Base-by-base conservation (phyloP, 2,888 invertebrate species). In the Mystacides longicornis region DNA sequence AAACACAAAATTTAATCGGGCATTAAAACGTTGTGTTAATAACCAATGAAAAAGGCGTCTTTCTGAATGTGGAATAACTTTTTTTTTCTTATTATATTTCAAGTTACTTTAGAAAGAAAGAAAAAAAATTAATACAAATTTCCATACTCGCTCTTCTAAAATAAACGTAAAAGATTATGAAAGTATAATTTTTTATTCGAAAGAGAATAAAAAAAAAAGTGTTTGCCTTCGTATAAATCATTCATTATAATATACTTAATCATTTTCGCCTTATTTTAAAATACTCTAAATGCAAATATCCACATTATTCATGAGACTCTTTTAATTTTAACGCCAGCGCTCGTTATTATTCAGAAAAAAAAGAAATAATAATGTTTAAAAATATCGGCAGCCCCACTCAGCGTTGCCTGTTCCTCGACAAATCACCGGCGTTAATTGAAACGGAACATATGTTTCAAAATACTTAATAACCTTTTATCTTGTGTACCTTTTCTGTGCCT, bases 281-380 rank as follows among this genome's bases (percentile, higher is more conserved):
- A 37, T 37, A 37, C 37, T 37, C 37, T 37, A 37, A 37, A 37
- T 37, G 37, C 37, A 37, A 37, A 37, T 37, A 37, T 14, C 37
- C 37, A 7, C 37, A 37, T 37, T 37, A 37, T 37, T 37, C 14
- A 37, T 37, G 37, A 16, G 37, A 16, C 37, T 37, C 37, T 37
- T 37, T 37, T 37, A 37, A 3, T 37, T 37, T 14, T 37, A 7
- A 37, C 37, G 14, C 37, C 37, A 14, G 37, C n/a, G 4, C 37
- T 37, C 37, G 14, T 37, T 37, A 37, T 37, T 7, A 37, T 37
- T 37, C 37, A 37, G 3, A 37, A 37, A 3, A 37, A 3, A 37
- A 7, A 27, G 11, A 11, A 27, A 27, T 27, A 27, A 27, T 27
- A 27, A 27, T 27, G 11, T 27, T 7, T 27, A 7, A 7, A 7